phyloP scores from a whole-genome alignment of 2,888 invertebrate genomes.

The Beris chalybata region DNA sequence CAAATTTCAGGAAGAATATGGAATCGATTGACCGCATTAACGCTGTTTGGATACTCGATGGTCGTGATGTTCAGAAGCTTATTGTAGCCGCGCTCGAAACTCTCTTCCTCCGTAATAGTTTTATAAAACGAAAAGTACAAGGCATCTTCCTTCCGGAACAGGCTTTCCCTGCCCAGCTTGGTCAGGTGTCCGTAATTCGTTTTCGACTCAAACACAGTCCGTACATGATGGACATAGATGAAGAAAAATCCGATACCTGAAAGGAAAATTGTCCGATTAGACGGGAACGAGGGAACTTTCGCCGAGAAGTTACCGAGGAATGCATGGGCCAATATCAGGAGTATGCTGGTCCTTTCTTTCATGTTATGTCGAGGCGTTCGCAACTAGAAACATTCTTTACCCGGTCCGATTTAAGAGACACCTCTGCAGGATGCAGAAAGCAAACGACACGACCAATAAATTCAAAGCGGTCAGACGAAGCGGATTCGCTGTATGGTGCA shows the following conservation, averaged over 20 bases:
- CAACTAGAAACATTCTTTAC: not conserved
- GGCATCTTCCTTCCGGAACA: conserved; percentile 85
- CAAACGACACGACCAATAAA: too few relatives aligned
- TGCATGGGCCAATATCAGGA: conserved; percentile 51
- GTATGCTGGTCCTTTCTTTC: conserved; percentile 48
- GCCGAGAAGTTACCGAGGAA: conserved; percentile 48
- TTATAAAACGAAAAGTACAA: conserved; percentile 90
- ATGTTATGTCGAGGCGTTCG: conserved; percentile 42
- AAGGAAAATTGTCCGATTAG: conserved; percentile 7
- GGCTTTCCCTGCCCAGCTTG: conserved; percentile 81
- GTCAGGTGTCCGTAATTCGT: conserved; percentile 82
- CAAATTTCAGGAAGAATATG: conserved; percentile 83
- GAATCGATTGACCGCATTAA: conserved; percentile 80
- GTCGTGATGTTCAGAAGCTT: conserved; percentile 70
- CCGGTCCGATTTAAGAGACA: too few relatives aligned
- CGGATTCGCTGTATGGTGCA: too few relatives aligned
- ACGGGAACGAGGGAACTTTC: not conserved
- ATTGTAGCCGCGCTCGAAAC: conserved; percentile 65
- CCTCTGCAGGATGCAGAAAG: too few relatives aligned
- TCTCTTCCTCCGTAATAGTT: conserved; percentile 69
- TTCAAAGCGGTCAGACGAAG: too few relatives aligned
- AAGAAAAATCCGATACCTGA: conserved; percentile 64
- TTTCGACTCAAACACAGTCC: conserved; percentile 76
- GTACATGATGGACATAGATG: conserved; percentile 68
- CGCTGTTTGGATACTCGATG: conserved; percentile 78